Evolutionary conservation across 1,140 invertebrate genomes (phyloP).

Genomic region (Scaptomyza montana): DNA sequence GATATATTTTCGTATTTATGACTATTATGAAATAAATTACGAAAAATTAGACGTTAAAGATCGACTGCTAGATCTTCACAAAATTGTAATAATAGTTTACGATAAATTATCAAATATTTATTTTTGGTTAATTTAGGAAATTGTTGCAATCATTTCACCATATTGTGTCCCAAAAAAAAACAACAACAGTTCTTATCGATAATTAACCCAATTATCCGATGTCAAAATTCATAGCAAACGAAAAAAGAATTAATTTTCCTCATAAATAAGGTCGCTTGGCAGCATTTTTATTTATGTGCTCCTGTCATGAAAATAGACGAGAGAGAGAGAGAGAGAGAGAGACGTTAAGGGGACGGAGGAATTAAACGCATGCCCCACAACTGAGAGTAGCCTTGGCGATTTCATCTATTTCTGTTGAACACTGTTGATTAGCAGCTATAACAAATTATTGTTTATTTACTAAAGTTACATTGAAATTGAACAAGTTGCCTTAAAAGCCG

Average conservation of each 20-base stretch:
- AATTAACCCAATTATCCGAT: constrained; percentile 12
- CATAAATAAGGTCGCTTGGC: constrained; percentile 46
- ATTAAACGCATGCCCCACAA: constrained; percentile 20
- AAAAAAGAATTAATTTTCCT: constrained; percentile 14
- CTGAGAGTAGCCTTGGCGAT: constrained; percentile 37
- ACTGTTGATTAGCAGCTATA: constrained; percentile 44
- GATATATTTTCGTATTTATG: neutral
- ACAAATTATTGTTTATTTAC: constrained; percentile 35
- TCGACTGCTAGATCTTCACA: too few relatives aligned
- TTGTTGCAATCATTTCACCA: too few relatives aligned
- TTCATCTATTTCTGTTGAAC: constrained; percentile 25
- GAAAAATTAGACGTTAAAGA: too few relatives aligned
- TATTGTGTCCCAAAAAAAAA: too few relatives aligned
- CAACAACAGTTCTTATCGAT: constrained; percentile 6
- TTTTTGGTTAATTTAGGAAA: neutral
- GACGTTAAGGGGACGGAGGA: neutral
- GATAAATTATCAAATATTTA: neutral
- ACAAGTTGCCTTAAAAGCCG: constrained; percentile 10
- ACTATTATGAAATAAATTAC: too few relatives aligned
- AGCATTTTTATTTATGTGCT: constrained; percentile 37
- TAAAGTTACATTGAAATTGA: neutral
- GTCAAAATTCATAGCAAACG: neutral
- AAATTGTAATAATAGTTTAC: neutral
- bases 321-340: neutral
- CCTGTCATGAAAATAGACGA: constrained; percentile 23